These are phyloP conservation scores for Pseudeuparius sepicola DNA, from an alignment of 2,888 invertebrate genomes.

Conservation along the genomic window DNA sequence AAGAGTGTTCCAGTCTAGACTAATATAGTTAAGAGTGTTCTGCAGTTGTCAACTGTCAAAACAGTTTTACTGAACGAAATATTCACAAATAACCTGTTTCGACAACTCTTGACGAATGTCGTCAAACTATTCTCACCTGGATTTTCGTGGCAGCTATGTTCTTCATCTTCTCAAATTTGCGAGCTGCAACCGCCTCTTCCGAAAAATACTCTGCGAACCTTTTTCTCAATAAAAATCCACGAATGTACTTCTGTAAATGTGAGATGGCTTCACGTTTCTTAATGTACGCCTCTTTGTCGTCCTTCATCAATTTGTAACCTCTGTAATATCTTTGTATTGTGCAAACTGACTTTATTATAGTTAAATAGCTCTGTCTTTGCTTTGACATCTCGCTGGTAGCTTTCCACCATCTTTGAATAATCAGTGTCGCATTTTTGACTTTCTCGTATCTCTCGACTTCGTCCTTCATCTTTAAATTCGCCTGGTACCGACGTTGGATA, in stretches of 20 bases:
- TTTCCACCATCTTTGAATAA: constrained; percentile 14
- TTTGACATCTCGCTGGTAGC: constrained; percentile 34
- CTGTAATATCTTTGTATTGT: constrained; percentile 40
- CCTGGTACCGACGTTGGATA: constrained; percentile 39
- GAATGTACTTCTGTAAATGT: constrained; percentile 37
- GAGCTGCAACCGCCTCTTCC: constrained; percentile 31
- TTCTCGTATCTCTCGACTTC: constrained; percentile 14
- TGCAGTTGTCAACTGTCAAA: no score
- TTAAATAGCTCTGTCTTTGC: constrained; percentile 35
- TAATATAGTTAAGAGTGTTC: no score
- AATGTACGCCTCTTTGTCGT: constrained; percentile 24
- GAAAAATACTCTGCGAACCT: constrained; percentile 27
- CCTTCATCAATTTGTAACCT: constrained; percentile 25
- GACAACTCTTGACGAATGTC: no score
- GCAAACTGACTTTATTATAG: constrained; percentile 34
- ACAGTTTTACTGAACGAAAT: no score
- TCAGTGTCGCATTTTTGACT: constrained; percentile 5
- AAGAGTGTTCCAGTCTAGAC: no score
- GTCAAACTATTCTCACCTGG: constrained; percentile 49
- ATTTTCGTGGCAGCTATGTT: constrained; percentile 51
- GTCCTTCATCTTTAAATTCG: constrained; percentile 28
- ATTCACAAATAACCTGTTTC: no score
- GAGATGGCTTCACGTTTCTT: constrained; percentile 29
- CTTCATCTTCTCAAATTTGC: constrained; percentile 37
- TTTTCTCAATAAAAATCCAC: constrained; percentile 26